A percentile compares a stretch with the other conserved stretches of the same genome.
Evolutionary conservation across 2,113 vertebrate species (phyloP).

Genomic region (Willisornis vidua): DNA sequence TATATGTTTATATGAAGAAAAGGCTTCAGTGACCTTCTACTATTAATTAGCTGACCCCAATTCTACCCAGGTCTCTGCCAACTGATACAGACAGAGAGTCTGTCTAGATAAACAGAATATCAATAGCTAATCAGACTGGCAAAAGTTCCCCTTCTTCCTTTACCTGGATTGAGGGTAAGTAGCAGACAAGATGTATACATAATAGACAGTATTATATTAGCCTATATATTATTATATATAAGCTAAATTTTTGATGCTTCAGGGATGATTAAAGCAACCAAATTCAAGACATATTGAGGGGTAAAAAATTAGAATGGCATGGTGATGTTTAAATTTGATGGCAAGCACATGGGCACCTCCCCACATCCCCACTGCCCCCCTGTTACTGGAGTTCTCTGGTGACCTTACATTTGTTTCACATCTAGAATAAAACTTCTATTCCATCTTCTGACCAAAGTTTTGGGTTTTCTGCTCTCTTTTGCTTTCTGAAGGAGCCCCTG

Average conservation of each 20-base stretch:
- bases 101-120: background rate
- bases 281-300: background rate
- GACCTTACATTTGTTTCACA: background rate
- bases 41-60: background rate
- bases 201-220: background rate
- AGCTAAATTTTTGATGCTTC: background rate
- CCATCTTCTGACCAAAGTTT: background rate
- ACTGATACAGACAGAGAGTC: background rate
- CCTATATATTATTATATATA: background rate
- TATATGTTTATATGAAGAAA: background rate
- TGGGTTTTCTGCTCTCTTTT: background rate
- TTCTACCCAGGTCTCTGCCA: background rate
- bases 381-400: background rate
- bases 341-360: background rate
- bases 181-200: background rate
- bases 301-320: background rate
- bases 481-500: background rate
- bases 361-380: background rate
- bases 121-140: background rate
- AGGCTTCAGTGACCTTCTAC: background rate
- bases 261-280: background rate
- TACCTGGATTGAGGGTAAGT: background rate
- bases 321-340: background rate
- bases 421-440: background rate
- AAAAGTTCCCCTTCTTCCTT: background rate